phyloP scores from a whole-genome alignment of 2,797 vertebrate species.

The Eospalax fontanierii region DNA sequence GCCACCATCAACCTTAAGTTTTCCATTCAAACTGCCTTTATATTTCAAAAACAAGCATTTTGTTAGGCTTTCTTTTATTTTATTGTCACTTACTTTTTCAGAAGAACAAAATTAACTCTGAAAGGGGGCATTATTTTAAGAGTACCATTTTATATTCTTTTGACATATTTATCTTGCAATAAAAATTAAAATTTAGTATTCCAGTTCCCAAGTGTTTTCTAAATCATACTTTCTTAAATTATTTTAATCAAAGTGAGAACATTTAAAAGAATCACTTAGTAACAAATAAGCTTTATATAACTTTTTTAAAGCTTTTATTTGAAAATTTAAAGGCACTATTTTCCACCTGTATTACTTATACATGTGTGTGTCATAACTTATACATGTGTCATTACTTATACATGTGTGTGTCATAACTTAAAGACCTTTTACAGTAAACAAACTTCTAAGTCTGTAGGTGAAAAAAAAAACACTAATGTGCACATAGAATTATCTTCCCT shows the following conservation, averaged over 20 bases:
- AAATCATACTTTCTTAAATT: constrained; percentile 43
- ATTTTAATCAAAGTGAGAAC: constrained; percentile 53
- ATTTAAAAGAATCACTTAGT: constrained; percentile 34
- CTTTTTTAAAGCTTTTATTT: constrained; percentile 50
- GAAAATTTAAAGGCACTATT: constrained; percentile 31
- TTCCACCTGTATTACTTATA: constrained; percentile 52
- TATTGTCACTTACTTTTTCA: constrained; percentile 46
- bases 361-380: constrained; percentile 47
- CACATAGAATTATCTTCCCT: constrained; percentile 7
- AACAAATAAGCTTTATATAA: constrained; percentile 28
- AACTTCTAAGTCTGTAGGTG: not conserved
- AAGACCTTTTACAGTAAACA: constrained; percentile 60
- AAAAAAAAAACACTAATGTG: constrained; percentile 13
- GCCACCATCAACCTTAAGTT: constrained; percentile 54
- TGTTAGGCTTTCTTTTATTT: constrained; percentile 17
- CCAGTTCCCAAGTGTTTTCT: constrained; percentile 47
- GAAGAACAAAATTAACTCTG: constrained; percentile 62
- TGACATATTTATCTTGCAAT: constrained; percentile 53
- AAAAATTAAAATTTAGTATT: constrained; percentile 60
- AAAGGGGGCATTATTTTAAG: constrained; percentile 61
- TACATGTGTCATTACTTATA: constrained; percentile 25
- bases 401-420: constrained; percentile 47
- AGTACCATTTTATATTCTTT: constrained; percentile 22
- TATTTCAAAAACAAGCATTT: constrained; percentile 63
- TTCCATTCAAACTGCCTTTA: constrained; percentile 54